Conservation (phyloP, 2,113 vertebrate species). For the Columba livia region DNA sequence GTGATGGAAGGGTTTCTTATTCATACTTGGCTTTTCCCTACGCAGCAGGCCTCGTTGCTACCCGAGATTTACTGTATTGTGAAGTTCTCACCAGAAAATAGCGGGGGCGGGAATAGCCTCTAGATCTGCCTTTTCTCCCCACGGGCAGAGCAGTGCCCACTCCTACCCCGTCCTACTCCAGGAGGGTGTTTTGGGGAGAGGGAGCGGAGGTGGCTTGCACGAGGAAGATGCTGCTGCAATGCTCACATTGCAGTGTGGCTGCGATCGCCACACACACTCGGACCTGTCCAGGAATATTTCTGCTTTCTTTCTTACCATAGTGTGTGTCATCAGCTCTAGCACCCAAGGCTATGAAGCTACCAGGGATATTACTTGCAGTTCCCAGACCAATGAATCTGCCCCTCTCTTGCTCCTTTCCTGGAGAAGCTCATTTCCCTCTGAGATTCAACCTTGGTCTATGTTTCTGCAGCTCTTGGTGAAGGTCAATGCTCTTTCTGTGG, state of each 20-base stretch:
- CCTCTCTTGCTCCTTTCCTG: neutral
- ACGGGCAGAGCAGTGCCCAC: neutral
- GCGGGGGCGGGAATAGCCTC: neutral
- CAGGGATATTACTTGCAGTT: accelerated
- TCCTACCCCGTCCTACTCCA: neutral
- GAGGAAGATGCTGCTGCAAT: neutral
- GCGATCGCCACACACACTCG: neutral
- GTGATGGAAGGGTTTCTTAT: conserved; percentile 70
- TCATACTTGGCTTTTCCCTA: conserved; percentile 46
- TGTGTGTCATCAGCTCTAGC: neutral
- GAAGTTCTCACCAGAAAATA: conserved; percentile 20
- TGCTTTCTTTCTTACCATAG: neutral
- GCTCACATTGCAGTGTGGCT: accelerated
- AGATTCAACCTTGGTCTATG: neutral
- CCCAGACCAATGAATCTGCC: accelerated
- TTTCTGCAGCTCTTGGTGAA: neutral
- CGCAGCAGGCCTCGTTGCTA: conserved; percentile 25
- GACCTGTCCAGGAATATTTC: neutral
- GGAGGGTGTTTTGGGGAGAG: accelerated
- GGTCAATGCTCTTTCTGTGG: neutral
- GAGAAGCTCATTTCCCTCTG: neutral
- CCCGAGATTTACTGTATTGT: conserved; percentile 65
- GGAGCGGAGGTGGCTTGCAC: neutral
- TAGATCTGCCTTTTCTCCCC: neutral
- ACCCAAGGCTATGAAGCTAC: neutral